Conservation (phyloP, 2,888 invertebrate genomes). For the Laspeyria flexula region DNA sequence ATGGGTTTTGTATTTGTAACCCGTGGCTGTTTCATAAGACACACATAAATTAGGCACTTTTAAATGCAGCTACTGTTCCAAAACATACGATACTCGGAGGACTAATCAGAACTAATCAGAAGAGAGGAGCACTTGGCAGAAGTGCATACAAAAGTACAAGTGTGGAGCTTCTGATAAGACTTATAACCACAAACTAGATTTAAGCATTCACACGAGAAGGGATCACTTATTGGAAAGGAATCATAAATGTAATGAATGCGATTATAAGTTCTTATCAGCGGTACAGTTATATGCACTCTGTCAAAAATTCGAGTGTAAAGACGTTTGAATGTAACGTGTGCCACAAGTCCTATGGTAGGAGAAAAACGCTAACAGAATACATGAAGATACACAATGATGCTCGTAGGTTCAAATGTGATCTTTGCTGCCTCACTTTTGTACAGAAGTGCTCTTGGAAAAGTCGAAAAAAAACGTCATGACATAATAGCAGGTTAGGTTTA, state of each 20-base stretch:
- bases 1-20: slow-evolving; percentile 55
- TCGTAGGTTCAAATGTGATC: slow-evolving; percentile 31
- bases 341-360: slow-evolving; percentile 46
- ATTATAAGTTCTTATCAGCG: slow-evolving; percentile 49
- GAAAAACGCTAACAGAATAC: slow-evolving; percentile 47
- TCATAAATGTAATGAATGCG: slow-evolving; percentile 64
- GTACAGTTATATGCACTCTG: slow-evolving; percentile 27
- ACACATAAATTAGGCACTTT: slow-evolving; percentile 56
- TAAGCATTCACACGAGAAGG: slow-evolving; percentile 21
- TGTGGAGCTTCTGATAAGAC: slow-evolving; percentile 28
- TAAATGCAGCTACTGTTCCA: slow-evolving; percentile 44
- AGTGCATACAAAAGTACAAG: background rate
- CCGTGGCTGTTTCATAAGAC: slow-evolving; percentile 47
- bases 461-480: slow-evolving; percentile 51
- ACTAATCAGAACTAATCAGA: slow-evolving; percentile 23
- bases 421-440: slow-evolving; percentile 38
- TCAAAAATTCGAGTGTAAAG: slow-evolving; percentile 54
- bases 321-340: slow-evolving; percentile 65
- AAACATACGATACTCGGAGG: background rate
- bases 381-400: slow-evolving; percentile 50
- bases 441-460: slow-evolving; percentile 48
- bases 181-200: slow-evolving; percentile 13
- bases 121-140: background rate
- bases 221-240: slow-evolving; percentile 49
- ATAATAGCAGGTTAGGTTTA: slow-evolving; percentile 46